phyloP scores from a whole-genome alignment of 2,797 vertebrate species.

The Trachurus trachurus region DNA sequence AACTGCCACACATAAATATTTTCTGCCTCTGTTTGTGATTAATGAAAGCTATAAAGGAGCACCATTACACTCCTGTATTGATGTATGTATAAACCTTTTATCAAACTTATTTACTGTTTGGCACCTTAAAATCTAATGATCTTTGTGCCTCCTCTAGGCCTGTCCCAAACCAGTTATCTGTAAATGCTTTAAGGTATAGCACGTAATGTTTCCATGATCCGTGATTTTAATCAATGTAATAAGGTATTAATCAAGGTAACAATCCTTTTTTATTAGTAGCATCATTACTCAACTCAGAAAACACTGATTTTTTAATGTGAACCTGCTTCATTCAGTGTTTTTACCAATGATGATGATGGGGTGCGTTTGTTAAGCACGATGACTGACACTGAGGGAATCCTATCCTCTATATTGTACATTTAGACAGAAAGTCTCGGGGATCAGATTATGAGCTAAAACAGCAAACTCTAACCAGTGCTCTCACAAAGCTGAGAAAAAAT shows the following conservation, averaged over 20 bases:
- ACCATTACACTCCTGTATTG: background rate
- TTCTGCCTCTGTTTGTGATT: conserved; percentile 2
- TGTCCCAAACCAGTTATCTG: conserved; percentile 37
- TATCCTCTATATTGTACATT: too few relatives aligned
- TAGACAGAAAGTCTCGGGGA: too few relatives aligned
- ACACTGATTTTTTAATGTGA: too few relatives aligned
- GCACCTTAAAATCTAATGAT: conserved; percentile 26
- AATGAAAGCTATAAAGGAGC: conserved; percentile 16
- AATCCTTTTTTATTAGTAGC: too few relatives aligned
- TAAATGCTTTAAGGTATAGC: conserved; percentile 26
- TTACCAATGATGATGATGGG: too few relatives aligned
- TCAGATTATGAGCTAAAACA: conserved; percentile 15
- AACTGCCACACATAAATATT: background rate
- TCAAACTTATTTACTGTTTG: conserved; percentile 20
- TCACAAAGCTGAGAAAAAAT: background rate
- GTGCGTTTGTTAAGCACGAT: too few relatives aligned
- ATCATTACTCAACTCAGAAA: too few relatives aligned
- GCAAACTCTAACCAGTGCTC: conserved; percentile 15
- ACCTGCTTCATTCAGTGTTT: too few relatives aligned
- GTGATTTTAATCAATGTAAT: too few relatives aligned
- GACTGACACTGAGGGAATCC: too few relatives aligned
- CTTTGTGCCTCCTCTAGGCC: conserved; percentile 14
- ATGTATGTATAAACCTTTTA: conserved; percentile 8
- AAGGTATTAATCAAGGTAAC: too few relatives aligned
- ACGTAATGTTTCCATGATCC: too few relatives aligned